These are phyloP conservation scores for Silurus lanzhouensis DNA, from an alignment of 2,797 vertebrate species.

Conservation along the genomic window DNA sequence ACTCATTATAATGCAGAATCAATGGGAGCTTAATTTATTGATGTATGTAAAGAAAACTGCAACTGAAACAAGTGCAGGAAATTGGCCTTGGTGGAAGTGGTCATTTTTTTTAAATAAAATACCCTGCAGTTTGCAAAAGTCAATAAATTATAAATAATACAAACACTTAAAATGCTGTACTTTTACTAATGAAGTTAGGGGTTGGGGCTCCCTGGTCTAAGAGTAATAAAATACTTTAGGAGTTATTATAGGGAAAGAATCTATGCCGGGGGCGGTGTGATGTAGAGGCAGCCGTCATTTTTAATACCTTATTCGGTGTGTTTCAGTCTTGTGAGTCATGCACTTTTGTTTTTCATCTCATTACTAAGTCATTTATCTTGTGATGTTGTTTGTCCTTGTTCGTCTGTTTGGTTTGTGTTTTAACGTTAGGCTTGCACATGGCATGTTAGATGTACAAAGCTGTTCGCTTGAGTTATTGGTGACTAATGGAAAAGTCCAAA, in stretches of 20 bases:
- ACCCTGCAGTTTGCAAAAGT: too few relatives aligned
- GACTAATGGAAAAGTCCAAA: constrained; percentile 7
- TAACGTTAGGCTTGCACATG: not conserved
- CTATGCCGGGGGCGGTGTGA: not conserved
- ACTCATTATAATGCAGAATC: too few relatives aligned
- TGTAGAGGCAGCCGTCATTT: not conserved
- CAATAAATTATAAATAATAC: too few relatives aligned
- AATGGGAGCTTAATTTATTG: too few relatives aligned
- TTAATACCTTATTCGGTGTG: constrained; percentile 14
- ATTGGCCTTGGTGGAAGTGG: too few relatives aligned
- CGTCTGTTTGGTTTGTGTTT: not conserved
- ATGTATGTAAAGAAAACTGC: too few relatives aligned
- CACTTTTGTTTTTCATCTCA: not conserved
- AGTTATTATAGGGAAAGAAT: not conserved
- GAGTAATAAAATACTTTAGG: not conserved
- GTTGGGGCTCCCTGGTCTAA: not conserved
- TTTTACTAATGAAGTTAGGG: too few relatives aligned
- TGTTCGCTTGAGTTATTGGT: constrained; percentile 8
- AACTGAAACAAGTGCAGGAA: too few relatives aligned
- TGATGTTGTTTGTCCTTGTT: not conserved
- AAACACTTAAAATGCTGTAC: too few relatives aligned
- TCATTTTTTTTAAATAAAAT: too few relatives aligned
- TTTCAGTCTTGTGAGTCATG: not conserved
- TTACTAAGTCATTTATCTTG: constrained; percentile 6
- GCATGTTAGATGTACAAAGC: constrained; percentile 16